Evolutionary conservation across 2,888 invertebrate genomes (phyloP).

Genomic region (Sturmia bella): DNA sequence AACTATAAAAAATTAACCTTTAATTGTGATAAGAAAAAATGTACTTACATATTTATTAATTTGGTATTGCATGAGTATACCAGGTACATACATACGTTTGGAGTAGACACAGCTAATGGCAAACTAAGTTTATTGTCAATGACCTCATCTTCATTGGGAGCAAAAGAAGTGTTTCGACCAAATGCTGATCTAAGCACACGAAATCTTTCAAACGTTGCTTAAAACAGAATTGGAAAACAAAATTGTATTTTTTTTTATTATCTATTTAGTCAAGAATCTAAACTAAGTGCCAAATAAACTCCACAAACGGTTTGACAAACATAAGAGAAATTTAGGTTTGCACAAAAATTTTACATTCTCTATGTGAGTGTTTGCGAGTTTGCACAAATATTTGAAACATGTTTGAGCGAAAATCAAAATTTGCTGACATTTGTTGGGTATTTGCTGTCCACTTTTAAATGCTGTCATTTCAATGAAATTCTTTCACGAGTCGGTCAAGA

Average conservation of each 20-base stretch:
- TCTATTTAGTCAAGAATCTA: not conserved
- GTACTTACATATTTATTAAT: not conserved
- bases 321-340: too few relatives aligned
- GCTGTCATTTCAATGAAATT: too few relatives aligned
- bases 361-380: too few relatives aligned
- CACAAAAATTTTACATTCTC: too few relatives aligned
- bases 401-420: too few relatives aligned
- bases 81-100: not conserved
- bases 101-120: slow-evolving; percentile 1
- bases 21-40: slow-evolving; percentile 35
- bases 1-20: slow-evolving; percentile 48
- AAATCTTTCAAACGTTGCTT: not conserved
- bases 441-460: too few relatives aligned
- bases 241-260: too few relatives aligned
- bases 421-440: too few relatives aligned
- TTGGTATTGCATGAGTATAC: not conserved
- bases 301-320: too few relatives aligned
- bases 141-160: slow-evolving; percentile 56
- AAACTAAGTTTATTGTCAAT: slow-evolving; percentile 52
- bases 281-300: too few relatives aligned
- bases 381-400: too few relatives aligned
- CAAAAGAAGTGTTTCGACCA: slow-evolving; percentile 30
- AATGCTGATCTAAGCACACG: slow-evolving; percentile 45
- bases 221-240: not conserved
- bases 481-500: too few relatives aligned